Conservation (phyloP, 2,888 invertebrate species). For the Flabesymbios commensalis region DNA sequence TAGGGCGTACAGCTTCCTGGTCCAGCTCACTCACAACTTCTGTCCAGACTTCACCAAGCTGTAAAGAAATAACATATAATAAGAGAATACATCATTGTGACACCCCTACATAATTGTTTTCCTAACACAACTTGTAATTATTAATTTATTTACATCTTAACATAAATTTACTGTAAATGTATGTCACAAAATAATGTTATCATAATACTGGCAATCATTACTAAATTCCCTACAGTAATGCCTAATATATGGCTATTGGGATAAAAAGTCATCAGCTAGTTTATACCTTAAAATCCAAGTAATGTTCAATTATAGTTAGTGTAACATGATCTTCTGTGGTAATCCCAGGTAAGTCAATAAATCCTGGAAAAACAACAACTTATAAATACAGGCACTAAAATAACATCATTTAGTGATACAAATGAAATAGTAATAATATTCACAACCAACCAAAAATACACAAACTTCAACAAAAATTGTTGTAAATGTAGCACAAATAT, state of each 20-base stretch:
- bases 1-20: conserved; percentile 54
- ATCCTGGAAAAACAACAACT: conserved; percentile 40
- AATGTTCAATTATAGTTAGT: conserved; percentile 59
- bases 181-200: no score
- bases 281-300: conserved; percentile 59
- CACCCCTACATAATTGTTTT: not conserved
- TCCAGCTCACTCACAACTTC: conserved; percentile 53
- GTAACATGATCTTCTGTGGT: conserved; percentile 59
- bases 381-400: not conserved
- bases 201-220: no score
- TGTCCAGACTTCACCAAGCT: conserved; percentile 61
- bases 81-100: not conserved
- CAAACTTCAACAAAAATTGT: no score
- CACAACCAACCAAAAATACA: no score
- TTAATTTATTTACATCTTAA: no score
- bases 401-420: not conserved
- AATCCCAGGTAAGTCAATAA: conserved; percentile 57
- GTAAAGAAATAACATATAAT: not conserved
- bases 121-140: no score
- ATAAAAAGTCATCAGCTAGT: not conserved
- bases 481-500: no score
- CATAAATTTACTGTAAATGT: no score
- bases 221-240: not conserved
- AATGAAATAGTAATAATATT: no score
- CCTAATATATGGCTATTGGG: not conserved